Base-by-base conservation (phyloP, 2,797 vertebrate species). In the Psittacula echo region DNA sequence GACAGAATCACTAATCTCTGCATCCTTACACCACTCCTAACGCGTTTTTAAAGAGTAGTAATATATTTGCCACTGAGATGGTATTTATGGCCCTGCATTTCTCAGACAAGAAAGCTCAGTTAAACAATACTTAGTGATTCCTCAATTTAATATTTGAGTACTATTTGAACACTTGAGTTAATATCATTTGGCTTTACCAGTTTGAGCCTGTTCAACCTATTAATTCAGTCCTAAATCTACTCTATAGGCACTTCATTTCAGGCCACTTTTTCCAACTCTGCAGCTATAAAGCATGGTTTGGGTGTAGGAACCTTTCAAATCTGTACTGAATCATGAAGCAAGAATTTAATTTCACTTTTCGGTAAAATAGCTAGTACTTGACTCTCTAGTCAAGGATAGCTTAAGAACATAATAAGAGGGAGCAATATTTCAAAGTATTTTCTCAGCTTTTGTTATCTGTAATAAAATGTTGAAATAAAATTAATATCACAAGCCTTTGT, bases 401-500 rank as follows among this genome's bases (percentile, higher is more conserved):
- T 96, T 78, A 93, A 75, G 48, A 72, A 58, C 23, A 34, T 24
- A 71, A 32, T 64, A 92, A 74, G 47, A 87, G 19, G 45, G 7
- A 62, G 34, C 26, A 74, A 23, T 96, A 94, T 87, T 87, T 95
- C 65, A 62, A 72, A 74, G 65, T 37, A 62, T 93, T 95, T 94
- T 79, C 24, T 87, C 75, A 44, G 66, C 45, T 87, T 91, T 71
- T 83, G 26, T 89, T 76, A 51, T 51, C 42, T 20, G 45, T 70
- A 85, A 93, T 89, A 93, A 96, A 93, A 87, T 13, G 44, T 44
- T 77, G 65, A 47, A 92, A 94, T 77, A 77, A 94, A 95, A 92
- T 83, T 67, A 87, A 83, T 79, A 87, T 45, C 27, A 12, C 84
- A 83, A 87, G 20, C 10, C 8, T 4, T 71, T 58, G 39, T 27